Evolutionary conservation across 2,797 vertebrate genomes (phyloP).

Genomic region (Salmo trutta): DNA sequence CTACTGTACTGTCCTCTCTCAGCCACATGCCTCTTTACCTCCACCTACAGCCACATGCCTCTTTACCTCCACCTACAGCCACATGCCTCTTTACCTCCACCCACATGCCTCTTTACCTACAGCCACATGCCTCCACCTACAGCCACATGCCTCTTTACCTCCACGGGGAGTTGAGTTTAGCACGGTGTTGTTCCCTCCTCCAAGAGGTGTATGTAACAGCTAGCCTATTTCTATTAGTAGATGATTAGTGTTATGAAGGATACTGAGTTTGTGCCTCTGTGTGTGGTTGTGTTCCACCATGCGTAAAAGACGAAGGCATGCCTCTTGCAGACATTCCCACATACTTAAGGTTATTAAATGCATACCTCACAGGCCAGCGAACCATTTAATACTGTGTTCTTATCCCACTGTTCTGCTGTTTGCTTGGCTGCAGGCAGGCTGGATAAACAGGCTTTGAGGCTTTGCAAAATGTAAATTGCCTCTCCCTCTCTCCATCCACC

Average conservation of each 20-base stretch:
- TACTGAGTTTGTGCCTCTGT: background rate
- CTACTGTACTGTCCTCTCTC: no score
- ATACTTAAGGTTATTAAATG: slow-evolving; percentile 15
- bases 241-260: background rate
- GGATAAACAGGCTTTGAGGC: slow-evolving; percentile 4
- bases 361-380: background rate
- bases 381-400: slow-evolving; percentile 30
- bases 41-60: no score
- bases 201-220: no score
- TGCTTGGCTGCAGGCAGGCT: background rate
- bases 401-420: slow-evolving; percentile 19
- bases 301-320: slow-evolving; percentile 2
- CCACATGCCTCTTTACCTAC: no score
- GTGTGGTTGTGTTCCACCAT: slow-evolving; percentile 6
- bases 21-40: no score
- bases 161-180: no score
- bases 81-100: no score
- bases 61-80: no score
- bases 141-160: no score
- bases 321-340: background rate
- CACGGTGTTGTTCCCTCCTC: no score
- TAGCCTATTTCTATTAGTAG: background rate
- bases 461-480: slow-evolving; percentile 35
- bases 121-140: no score
- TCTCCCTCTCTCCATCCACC: slow-evolving; percentile 20